Percentiles rank a stretch among this genome's conserved stretches.
Conservation (phyloP, 2,113 vertebrate species). For the Empidonax traillii region DNA sequence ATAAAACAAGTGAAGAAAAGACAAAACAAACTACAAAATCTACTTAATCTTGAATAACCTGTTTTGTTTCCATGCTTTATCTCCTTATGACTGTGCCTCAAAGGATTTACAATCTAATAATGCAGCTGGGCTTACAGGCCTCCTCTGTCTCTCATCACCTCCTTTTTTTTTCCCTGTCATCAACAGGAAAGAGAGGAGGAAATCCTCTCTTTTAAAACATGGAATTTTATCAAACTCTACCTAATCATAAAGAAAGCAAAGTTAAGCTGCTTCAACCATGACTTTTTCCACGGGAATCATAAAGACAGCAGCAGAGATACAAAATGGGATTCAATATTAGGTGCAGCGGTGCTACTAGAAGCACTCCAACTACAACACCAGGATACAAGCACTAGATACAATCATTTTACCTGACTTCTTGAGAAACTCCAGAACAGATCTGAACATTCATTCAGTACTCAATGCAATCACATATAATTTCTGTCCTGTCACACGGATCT, state of each 20-base stretch:
- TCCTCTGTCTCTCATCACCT: not conserved
- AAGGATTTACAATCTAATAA: not conserved
- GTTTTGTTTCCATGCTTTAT: not conserved
- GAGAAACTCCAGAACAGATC: not conserved
- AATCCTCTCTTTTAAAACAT: not conserved
- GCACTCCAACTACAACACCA: not conserved
- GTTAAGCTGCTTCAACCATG: not conserved
- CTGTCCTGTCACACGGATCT: not conserved
- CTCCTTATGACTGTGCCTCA: not conserved
- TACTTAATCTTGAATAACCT: not conserved
- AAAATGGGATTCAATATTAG: not conserved
- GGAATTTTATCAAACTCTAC: not conserved
- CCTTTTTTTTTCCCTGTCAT: not conserved
- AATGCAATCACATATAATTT: not conserved
- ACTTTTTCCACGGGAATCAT: not conserved
- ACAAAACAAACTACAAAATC: not conserved
- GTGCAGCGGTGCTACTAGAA: not conserved
- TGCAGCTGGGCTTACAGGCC: not conserved
- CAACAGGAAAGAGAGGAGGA: not conserved
- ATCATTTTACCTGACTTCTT: not conserved
- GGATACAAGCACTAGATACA: not conserved
- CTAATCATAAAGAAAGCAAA: not conserved
- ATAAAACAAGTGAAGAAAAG: not conserved
- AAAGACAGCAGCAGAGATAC: not conserved
- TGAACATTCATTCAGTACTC: not conserved